Percentiles rank a stretch among this genome's conserved stretches.
phyloP scores from a whole-genome alignment of 2,888 invertebrate genomes.

The Campopleginae sp. region DNA sequence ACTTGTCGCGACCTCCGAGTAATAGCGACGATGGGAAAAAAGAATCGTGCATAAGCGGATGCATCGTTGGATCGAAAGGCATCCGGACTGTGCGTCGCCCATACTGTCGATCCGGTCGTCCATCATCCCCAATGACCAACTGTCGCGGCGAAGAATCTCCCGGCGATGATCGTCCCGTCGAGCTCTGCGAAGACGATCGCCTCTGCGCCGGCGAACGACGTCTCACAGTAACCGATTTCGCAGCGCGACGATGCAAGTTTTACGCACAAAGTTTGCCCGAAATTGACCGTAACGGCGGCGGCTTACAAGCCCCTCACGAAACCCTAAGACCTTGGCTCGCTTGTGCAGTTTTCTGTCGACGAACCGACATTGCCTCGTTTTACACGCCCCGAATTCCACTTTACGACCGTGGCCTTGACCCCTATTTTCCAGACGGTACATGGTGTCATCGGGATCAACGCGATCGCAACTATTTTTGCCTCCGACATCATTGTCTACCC shows the following conservation, averaged over 20 bases:
- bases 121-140: background rate
- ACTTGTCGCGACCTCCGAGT: background rate
- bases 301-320: constrained; percentile 91
- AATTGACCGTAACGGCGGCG: constrained; percentile 88
- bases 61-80: background rate
- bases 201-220: background rate
- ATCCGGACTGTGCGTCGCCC: background rate
- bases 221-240: background rate
- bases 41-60: constrained; percentile 6
- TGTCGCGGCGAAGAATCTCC: background rate
- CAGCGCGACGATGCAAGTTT: constrained; percentile 85
- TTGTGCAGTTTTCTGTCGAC: constrained; percentile 91
- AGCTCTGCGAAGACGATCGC: background rate
- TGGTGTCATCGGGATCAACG: constrained; percentile 89
- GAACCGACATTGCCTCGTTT: constrained; percentile 88
- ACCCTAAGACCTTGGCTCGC: constrained; percentile 91
- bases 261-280: constrained; percentile 87
- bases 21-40: background rate
- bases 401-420: constrained; percentile 89
- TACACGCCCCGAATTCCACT: constrained; percentile 92
- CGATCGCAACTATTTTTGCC: constrained; percentile 88
- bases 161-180: background rate
- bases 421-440: constrained; percentile 91
- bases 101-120: background rate
- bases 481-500: constrained; percentile 91